A percentile compares a stretch with the other conserved stretches of the same genome.
Evolutionary conservation across 2,797 vertebrate genomes (phyloP).

Genomic region (Semaprochilodus insignis): DNA sequence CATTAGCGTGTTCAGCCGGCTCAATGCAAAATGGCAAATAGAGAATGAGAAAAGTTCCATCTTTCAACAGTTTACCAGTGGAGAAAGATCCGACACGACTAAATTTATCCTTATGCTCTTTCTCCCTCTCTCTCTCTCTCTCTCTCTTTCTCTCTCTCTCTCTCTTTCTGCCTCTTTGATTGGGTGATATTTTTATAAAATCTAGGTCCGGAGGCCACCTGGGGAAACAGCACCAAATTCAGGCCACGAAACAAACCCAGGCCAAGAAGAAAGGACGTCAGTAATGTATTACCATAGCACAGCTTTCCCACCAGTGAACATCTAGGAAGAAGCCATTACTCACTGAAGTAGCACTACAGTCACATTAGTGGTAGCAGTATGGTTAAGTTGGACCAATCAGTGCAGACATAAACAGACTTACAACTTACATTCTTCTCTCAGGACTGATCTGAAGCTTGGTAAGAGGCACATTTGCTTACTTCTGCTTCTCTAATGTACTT

Average conservation of each 20-base stretch:
- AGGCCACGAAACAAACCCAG: slow-evolving; percentile 62
- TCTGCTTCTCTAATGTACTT: slow-evolving; percentile 16
- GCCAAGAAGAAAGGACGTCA: slow-evolving; percentile 55
- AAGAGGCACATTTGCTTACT: slow-evolving; percentile 31
- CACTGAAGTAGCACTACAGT: not conserved
- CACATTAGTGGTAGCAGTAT: not conserved
- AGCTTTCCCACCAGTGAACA: slow-evolving; percentile 39
- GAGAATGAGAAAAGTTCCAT: not conserved
- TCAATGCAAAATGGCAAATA: not conserved
- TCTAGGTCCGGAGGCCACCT: slow-evolving; percentile 83
- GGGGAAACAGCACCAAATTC: slow-evolving; percentile 73
- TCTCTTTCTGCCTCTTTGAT: slow-evolving; percentile 80
- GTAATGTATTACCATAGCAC: slow-evolving; percentile 56
- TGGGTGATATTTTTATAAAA: slow-evolving; percentile 85
- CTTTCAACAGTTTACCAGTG: not conserved
- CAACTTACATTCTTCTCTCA: not conserved
- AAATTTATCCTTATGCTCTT: slow-evolving; percentile 15
- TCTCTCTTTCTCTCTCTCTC: slow-evolving; percentile 65
- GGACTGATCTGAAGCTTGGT: slow-evolving; percentile 41
- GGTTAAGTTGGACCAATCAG: not conserved
- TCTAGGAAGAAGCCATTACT: slow-evolving; percentile 32
- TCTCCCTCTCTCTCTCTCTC: slow-evolving; percentile 34
- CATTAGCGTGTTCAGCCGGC: not conserved
- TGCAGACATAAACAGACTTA: not conserved
- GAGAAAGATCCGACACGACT: not conserved